These are phyloP conservation scores for Sandelia bainsii DNA, from an alignment of 2,797 vertebrate genomes.

Conservation along the genomic window DNA sequence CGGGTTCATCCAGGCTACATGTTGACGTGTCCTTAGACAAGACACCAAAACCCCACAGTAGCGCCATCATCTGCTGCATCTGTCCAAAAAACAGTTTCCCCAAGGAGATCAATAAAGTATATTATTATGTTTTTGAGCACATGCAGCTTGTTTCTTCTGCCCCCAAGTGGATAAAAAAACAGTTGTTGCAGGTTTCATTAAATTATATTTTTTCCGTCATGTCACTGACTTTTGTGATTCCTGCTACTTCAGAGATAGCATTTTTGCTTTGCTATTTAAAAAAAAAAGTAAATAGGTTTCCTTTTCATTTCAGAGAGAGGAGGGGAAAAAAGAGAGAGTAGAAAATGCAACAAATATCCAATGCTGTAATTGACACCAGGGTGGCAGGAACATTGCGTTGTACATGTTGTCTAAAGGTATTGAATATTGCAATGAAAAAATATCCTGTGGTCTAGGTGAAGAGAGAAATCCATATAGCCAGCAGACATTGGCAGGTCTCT, in stretches of 20 bases:
- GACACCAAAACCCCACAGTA: no score
- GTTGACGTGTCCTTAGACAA: no score
- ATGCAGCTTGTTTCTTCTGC: not conserved
- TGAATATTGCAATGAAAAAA: constrained; percentile 33
- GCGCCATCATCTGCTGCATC: no score
- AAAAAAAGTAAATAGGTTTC: not conserved
- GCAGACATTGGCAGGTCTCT: constrained; percentile 17
- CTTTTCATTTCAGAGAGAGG: not conserved
- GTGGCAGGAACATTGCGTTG: not conserved
- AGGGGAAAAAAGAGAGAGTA: not conserved
- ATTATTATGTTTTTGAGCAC: no score
- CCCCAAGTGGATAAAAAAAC: not conserved
- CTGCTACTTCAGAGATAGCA: no score
- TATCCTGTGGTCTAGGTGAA: constrained; percentile 15
- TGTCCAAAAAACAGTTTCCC: no score
- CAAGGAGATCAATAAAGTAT: no score
- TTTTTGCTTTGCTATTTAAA: no score
- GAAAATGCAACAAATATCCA: not conserved
- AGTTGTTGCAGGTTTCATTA: not conserved
- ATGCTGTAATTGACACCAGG: not conserved
- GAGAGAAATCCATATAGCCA: constrained; percentile 48
- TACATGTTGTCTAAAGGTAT: constrained; percentile 3
- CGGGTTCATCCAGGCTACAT: no score
- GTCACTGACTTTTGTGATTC: not conserved
- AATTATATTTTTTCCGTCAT: not conserved